Evolutionary conservation across 2,113 vertebrate genomes (phyloP).

Genomic region (Sigmodon hispidus): DNA sequence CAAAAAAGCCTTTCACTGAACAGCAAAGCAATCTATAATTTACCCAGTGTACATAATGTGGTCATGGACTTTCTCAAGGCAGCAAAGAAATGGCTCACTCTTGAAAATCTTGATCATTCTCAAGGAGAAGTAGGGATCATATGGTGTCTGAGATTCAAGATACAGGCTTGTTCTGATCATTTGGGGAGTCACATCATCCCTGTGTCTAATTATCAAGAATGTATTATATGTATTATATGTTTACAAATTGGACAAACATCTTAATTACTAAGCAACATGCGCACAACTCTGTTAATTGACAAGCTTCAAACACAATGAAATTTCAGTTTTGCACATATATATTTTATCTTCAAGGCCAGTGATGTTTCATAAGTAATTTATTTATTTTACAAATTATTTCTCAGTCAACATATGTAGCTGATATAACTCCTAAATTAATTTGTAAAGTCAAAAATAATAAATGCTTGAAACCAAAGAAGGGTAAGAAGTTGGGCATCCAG

Average conservation of each 20-base stretch:
- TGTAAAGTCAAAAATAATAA: neutral
- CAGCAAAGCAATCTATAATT: neutral
- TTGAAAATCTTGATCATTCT: neutral
- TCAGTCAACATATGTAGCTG: neutral
- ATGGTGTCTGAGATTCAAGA: neutral
- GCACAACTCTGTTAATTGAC: neutral
- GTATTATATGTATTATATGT: neutral
- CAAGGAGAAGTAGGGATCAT: neutral
- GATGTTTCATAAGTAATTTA: neutral
- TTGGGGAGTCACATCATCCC: neutral
- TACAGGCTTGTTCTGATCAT: neutral
- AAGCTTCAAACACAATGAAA: neutral
- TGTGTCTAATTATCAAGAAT: neutral
- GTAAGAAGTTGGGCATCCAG: neutral
- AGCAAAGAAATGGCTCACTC: neutral
- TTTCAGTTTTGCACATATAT: neutral
- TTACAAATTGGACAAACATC: neutral
- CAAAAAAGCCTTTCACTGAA: neutral
- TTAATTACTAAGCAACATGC: neutral
- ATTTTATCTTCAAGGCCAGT: neutral
- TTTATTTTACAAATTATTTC: slow-evolving; percentile 35
- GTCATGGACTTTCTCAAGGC: neutral
- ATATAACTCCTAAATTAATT: neutral
- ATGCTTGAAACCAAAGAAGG: slow-evolving; percentile 16
- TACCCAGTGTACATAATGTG: neutral